Evolutionary conservation across 1,140 invertebrate species (phyloP), one percentile per base, ranked within the genome.

Genomic region (Capitella teleta): DNA sequence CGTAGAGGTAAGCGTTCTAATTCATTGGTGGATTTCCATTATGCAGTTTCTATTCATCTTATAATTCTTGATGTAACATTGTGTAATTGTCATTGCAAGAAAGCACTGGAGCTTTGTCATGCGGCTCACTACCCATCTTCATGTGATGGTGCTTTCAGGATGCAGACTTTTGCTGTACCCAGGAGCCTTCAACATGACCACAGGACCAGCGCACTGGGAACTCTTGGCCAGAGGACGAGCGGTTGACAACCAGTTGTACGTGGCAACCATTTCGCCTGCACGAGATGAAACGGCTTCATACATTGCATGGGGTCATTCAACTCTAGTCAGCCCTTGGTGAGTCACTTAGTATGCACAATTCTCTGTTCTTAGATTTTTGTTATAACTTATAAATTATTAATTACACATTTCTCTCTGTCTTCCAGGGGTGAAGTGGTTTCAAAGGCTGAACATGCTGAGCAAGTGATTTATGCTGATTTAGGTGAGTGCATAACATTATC

Each of bases 101-200:
- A 34, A 10, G 16, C 10, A 34, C 16, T 34, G 10, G 10, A 34
- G 16, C 32, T 34, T 34, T 12, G 10, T 34, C 16, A 34, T 34
- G 10, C 16, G 16, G 16, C 16, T 34, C 10, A 34, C 32, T 34
- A 34, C 10, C 30, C 16, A 34, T 34, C 16, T 34, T 12, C 16
- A 34, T 34, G 1, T 34, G 16, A 10, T 34, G 32, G 10, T 34
- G 10, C 10, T 21, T 38, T 14, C n/a, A 84, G 86, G 86, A 2
- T 92, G 88, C 61, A 79, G 87, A 46, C 71, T 92, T 59, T 66
- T 93, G 14, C 72, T 95, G 8, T 94, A 91, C 70, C 90, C 90
- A n/a, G 88, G 82, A 38, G 90, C 90, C 12, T 96, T 95, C 65
- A 95, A 93, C 70, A 87, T 91, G 83, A 93, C 86, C 10, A 95